Evolutionary conservation across 2,113 vertebrate genomes (phyloP), one percentile per base, ranked within the genome.

Genomic region (Caranx melampygus): DNA sequence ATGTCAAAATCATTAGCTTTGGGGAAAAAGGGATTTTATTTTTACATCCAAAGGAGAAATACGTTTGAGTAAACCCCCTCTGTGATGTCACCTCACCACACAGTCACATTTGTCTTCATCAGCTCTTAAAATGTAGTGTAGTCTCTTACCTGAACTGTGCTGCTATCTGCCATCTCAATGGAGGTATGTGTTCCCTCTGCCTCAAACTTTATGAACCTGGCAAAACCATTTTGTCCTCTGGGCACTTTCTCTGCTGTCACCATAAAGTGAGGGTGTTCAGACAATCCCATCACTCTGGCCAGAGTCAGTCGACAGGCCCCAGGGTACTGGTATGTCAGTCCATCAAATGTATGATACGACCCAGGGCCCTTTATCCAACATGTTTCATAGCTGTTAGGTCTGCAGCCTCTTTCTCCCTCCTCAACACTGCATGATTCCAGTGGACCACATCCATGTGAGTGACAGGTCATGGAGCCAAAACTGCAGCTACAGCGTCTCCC

Each of bases 261-360:
- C 0, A 2, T 20, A 34, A 94, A 94, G 9, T 87, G 12, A 0
- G 69, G 70, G 2, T 88, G 72, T 10, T 16, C 9, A 0, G 64
- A 87, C 2, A 31, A 20, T 7, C 57, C 76, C 44, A 88, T 89
- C 6, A 92, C 86, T 42, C 31, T 88, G 44, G 91, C 73, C 31
- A 94, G 88, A 1, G 51, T 88, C 31, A 94, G 14, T 26, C 1
- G 79, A 82, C 92, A 94, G 0, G 90, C 84, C 1, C 93, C 93
- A 52, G 88, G 84, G 47, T 93, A 92, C 1, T 89, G 86, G 75
- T 92, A 92, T 0, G 21, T 51, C 14, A 82, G n/a, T 18, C 92
- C 90, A 35, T 93, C 90, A 47, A 92, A 94, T 0, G 87, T 95
- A 6, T 72, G 26, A 69, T 94, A 94, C n/a, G 89, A 88, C 2